Percentiles rank a stretch among this genome's conserved stretches.
Conservation (phyloP, 2,113 vertebrate genomes). For the Cebidichthys violaceus region DNA sequence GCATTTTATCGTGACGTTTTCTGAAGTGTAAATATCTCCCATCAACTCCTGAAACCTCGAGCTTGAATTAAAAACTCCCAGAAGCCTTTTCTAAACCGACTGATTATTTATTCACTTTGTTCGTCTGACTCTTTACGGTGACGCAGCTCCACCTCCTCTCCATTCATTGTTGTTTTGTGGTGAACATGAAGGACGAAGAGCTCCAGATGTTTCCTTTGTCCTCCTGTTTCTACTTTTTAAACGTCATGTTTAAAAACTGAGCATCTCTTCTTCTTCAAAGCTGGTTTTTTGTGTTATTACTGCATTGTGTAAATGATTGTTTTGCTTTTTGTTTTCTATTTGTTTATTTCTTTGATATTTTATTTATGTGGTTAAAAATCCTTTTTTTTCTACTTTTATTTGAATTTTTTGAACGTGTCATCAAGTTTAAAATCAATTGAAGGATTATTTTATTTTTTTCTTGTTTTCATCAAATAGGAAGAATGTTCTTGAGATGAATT, state of each 20-base stretch:
- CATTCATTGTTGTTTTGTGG: not conserved
- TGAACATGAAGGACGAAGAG: conserved; percentile 44
- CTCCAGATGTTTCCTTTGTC: conserved; percentile 10
- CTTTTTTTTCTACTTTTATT: not conserved
- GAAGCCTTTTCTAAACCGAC: conserved; percentile 81
- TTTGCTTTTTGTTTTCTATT: conserved; percentile 9
- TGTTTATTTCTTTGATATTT: conserved; percentile 8
- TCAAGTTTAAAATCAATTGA: conserved; percentile 15
- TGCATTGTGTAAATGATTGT: conserved; percentile 13
- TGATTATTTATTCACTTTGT: conserved; percentile 90
- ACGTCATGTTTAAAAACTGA: conserved; percentile 33
- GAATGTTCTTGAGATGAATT: not conserved
- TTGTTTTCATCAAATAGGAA: not conserved
- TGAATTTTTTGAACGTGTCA: conserved; percentile 22
- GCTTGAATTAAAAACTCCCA: conserved; percentile 36
- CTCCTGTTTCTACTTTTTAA: not conserved
- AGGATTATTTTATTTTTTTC: not conserved
- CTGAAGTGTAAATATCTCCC: conserved; percentile 90
- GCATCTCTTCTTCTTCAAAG: conserved; percentile 14
- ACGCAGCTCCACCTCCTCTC: conserved; percentile 42
- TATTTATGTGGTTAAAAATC: conserved; percentile 23
- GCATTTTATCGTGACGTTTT: conserved; percentile 84
- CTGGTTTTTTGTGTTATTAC: not conserved
- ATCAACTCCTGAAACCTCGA: conserved; percentile 83
- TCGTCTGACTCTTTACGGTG: conserved; percentile 84